Base-by-base conservation (phyloP, 2,113 vertebrate species). In the Machaerirhynchus nigripectus region DNA sequence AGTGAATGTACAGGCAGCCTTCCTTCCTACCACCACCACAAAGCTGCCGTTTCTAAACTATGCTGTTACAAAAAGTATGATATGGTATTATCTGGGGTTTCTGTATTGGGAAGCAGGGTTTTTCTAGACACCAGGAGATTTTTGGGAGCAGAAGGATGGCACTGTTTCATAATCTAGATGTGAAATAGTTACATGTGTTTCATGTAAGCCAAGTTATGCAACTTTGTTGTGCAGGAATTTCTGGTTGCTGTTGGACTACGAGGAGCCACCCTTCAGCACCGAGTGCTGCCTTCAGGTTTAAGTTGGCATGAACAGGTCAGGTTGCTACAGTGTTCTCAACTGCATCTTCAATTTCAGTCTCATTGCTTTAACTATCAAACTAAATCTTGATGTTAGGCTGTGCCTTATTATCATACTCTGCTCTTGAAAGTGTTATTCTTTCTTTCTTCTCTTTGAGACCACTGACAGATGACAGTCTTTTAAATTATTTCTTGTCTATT, bases 281-380 rank as follows among this genome's bases (percentile, higher is more conserved):
- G 98, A 91, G 98, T 99, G 33, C 98, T 99, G 73, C 98, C 98
- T 46, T 97, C 98, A 13, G 98, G 98, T 63, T 97, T 99, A 93
- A 99, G 99, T 92, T 99, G 99, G 99, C 99, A 99, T 14, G 99
- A 99, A 64, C 99, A 99, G 99, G 99, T 99, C 57, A 94, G 95
- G 35, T 70, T 89, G 35, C 47, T 81, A 23, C 28, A 40, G 22
- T n/a, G 69, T 57, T 26, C n/a, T 70, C 10, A 6, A 6, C 19
- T 53, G 4, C 1, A 14, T 15, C 35, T 59, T 95, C 30, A 50
- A 0, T 77, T 84, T 80, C 53, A 64, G 22, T 94, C 50, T 83
- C 24, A 18, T 56, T 87, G n/a, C n/a, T 89, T 84, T 68, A 57
- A 52, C 10, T 60, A 31, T 69, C 56, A 35, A 46, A 18, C 40